A percentile compares a stretch with the other conserved stretches of the same genome.
Evolutionary conservation across 2,113 vertebrate genomes (phyloP).

Genomic region (Menura novaehollandiae): DNA sequence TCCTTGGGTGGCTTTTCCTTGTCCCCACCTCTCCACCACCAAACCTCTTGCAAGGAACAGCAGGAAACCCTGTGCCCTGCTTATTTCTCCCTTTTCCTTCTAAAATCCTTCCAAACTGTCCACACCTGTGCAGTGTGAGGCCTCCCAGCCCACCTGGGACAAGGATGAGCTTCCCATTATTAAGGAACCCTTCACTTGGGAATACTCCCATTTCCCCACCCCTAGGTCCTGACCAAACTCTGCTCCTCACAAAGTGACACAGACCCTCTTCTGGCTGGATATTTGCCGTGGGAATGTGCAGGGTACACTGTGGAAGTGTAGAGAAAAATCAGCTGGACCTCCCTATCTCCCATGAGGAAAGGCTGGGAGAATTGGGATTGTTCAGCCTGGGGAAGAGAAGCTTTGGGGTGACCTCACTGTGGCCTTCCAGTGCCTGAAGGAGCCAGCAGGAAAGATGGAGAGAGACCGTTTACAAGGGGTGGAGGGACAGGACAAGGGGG

Average conservation of each 20-base stretch:
- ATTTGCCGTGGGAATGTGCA: background rate
- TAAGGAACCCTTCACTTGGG: background rate
- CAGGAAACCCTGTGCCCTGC: rapidly evolving
- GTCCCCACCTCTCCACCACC: background rate
- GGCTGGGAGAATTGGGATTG: rapidly evolving
- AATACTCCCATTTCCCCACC: background rate
- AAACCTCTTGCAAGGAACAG: background rate
- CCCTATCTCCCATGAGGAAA: rapidly evolving
- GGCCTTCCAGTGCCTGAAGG: background rate
- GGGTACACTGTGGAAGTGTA: rapidly evolving
- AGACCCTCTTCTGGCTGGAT: background rate
- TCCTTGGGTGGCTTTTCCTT: background rate
- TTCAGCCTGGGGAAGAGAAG: background rate
- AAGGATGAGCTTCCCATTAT: background rate
- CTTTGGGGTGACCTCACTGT: rapidly evolving
- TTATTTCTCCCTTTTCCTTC: background rate
- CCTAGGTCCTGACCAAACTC: background rate
- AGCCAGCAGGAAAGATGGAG: background rate
- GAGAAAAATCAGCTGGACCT: background rate
- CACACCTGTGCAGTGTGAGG: background rate
- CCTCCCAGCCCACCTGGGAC: background rate
- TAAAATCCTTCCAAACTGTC: background rate
- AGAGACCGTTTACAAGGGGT: rapidly evolving
- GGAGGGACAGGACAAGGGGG: background rate
- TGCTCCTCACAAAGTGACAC: background rate